phyloP scores from a whole-genome alignment of 2,888 invertebrate genomes.

The Chorisops tibialis region DNA sequence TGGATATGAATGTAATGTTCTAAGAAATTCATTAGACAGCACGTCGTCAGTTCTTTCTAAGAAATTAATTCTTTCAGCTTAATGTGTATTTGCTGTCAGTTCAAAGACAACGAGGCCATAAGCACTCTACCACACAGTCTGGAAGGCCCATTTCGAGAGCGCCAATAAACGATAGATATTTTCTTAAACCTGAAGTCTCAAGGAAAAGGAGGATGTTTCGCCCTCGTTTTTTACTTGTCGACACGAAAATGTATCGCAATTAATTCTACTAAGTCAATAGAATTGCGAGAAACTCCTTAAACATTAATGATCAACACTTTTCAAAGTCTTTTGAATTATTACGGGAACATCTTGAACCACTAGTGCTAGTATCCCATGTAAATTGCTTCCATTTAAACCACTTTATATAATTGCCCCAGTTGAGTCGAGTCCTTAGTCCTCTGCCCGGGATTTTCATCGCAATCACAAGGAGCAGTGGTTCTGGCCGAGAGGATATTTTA shows the following conservation, averaged over 20 bases:
- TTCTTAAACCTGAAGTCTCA: background rate
- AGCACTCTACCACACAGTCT: background rate
- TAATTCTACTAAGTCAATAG: background rate
- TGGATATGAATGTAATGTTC: background rate
- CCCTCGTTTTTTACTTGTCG: background rate
- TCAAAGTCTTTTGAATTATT: slow-evolving; percentile 1
- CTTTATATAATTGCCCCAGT: background rate
- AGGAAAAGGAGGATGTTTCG: background rate
- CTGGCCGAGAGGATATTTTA: background rate
- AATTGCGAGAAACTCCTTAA: background rate
- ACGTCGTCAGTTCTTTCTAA: slow-evolving; percentile 15
- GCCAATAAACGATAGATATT: background rate
- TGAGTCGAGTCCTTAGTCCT: too few relatives aligned
- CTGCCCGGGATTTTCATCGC: too few relatives aligned
- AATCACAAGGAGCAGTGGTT: background rate
- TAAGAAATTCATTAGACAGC: slow-evolving; percentile 8
- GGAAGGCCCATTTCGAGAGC: background rate
- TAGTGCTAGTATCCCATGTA: background rate
- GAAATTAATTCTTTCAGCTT: slow-evolving; percentile 6
- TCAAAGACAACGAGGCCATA: background rate
- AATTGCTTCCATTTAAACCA: background rate
- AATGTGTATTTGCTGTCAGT: background rate
- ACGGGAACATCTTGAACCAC: background rate
- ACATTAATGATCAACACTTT: background rate
- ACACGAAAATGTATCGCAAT: background rate